A percentile compares a stretch with the other conserved stretches of the same genome.
These are phyloP conservation scores for Reinhardtius hippoglossoides DNA, from an alignment of 2,113 vertebrate species.

Conservation along the genomic window DNA sequence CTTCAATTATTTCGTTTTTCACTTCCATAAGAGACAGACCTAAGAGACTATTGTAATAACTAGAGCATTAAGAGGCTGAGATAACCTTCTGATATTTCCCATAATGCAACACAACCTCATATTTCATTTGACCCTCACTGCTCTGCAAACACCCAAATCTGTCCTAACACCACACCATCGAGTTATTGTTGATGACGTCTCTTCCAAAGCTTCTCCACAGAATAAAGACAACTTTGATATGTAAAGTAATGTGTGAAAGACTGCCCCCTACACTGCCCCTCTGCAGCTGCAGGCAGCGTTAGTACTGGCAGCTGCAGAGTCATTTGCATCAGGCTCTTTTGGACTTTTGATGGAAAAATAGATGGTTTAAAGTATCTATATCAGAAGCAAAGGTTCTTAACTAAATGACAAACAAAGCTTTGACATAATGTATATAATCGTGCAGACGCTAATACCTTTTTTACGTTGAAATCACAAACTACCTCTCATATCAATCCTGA, in stretches of 20 bases:
- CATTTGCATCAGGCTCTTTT: not conserved
- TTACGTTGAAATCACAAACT: not conserved
- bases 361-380: not conserved
- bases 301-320: too few species aligned
- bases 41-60: not conserved
- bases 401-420: not conserved
- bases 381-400: too few species aligned
- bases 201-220: not conserved
- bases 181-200: not conserved
- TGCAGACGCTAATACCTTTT: too few species aligned
- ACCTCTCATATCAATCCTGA: too few species aligned
- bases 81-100: not conserved
- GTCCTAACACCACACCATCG: too few species aligned
- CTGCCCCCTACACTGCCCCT: not conserved
- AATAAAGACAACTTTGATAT: not conserved
- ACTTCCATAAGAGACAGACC: not conserved
- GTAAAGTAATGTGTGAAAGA: not conserved
- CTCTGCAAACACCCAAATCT: not conserved
- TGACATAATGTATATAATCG: too few species aligned
- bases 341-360: not conserved
- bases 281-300: not conserved
- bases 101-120: not conserved
- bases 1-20: not conserved
- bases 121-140: not conserved
- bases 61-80: not conserved